Base-by-base conservation (phyloP, 2,797 vertebrate genomes). In the Taeniopygia guttata region DNA sequence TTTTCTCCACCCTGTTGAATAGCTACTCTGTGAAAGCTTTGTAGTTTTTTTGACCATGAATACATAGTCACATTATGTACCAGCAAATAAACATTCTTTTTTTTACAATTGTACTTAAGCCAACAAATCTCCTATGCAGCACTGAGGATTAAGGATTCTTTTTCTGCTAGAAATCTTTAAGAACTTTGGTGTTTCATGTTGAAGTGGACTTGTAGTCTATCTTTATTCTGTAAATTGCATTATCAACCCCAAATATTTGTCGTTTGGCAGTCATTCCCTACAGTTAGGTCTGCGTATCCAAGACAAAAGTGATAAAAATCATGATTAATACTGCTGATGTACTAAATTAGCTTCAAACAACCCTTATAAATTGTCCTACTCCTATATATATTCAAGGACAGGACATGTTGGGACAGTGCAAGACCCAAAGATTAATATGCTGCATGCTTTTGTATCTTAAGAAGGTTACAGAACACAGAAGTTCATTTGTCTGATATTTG, bases 41-140 rank as follows among this genome's bases (percentile, higher is more conserved):
- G n/a, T 25, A 67, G 56, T 67, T 95, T 95, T 95, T 84, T 77
- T 95, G 60, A 70, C 79, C 7, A 1, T 32, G 13, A 64, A 18
- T 85, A 59, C 69, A 42, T 56, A 74, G 73, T 75, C 60, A 83
- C 55, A 60, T 15, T 66, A 72, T 73, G 54, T 86, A 60, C 68
- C 93, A 79, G 70, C 45, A 66, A 94, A 49, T 84, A 96, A 89
- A 74, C 55, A 43, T 43, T 84, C 51, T 94, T 30, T 4, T 27
- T 81, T 73, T 91, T 84, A 60, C 56, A 89, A 56, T 25, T 95
- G 55, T 93, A 82, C 62, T 93, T 84, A 77, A 90, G 67, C 79
- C 80, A 95, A 29, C 48, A 84, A 81, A 96, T 92, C 9, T 51
- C 20, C 42, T 93, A 90, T 95, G 52, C 84, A 92, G 42, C 40